These are phyloP conservation scores for Chelon auratus DNA, from an alignment of 2,797 vertebrate genomes.

Conservation along the genomic window DNA sequence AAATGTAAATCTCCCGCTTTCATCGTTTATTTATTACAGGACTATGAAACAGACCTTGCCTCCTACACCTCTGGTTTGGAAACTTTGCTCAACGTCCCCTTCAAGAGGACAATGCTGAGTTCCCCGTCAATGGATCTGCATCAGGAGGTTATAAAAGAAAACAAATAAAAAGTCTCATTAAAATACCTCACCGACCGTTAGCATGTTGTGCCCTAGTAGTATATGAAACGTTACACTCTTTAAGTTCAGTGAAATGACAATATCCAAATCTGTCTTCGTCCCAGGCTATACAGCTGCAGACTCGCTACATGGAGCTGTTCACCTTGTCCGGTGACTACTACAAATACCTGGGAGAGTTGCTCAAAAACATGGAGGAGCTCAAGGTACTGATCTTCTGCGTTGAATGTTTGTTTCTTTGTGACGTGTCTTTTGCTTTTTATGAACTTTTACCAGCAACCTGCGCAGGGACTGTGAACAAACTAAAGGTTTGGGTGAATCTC, in stretches of 20 bases:
- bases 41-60: constrained; percentile 93
- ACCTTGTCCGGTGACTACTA: constrained; percentile 91
- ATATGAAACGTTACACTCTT: background rate
- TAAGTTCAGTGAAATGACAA: background rate
- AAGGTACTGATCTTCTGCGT: constrained; percentile 86
- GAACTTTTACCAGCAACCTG: background rate
- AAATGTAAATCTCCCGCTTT: background rate
- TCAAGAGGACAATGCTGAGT: constrained; percentile 92
- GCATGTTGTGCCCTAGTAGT: background rate
- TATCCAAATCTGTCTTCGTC: constrained; percentile 36
- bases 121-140: constrained; percentile 91
- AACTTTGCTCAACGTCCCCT: constrained; percentile 93
- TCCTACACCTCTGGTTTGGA: constrained; percentile 93
- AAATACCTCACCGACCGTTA: background rate
- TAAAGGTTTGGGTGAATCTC: too few relatives aligned
- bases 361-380: constrained; percentile 94
- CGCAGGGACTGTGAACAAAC: background rate
- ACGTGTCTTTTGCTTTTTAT: background rate
- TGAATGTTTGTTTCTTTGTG: background rate
- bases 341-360: constrained; percentile 90
- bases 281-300: constrained; percentile 90
- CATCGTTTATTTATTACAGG: constrained; percentile 74
- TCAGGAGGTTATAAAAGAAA: constrained; percentile 86
- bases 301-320: constrained; percentile 93
- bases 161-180: background rate